Conservation (phyloP, 2,888 invertebrate species). For the Napeogenes sylphis region DNA sequence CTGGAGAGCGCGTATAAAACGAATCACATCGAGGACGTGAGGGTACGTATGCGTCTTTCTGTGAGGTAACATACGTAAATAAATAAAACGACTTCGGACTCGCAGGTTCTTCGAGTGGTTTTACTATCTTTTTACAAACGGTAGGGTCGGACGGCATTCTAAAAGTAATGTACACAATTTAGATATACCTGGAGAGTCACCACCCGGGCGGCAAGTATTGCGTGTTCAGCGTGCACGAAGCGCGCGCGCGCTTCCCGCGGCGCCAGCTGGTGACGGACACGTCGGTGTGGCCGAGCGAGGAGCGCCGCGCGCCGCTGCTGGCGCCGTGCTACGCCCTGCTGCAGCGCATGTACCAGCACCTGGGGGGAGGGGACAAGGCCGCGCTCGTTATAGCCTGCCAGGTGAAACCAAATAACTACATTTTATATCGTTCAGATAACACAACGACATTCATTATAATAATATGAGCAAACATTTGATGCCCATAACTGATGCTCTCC, state of each 20-base stretch:
- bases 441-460: no score
- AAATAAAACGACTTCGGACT: background rate
- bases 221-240: constrained; percentile 87
- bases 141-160: background rate
- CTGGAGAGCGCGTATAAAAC: constrained; percentile 94
- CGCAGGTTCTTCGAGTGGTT: background rate
- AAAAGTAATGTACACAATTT: constrained; percentile 4
- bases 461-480: no score
- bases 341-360: constrained; percentile 91
- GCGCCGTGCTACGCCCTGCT: constrained; percentile 89
- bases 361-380: constrained; percentile 88
- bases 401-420: constrained; percentile 61
- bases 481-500: no score
- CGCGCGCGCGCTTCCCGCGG: constrained; percentile 75
- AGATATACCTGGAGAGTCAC: constrained; percentile 85
- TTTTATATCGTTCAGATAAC: no score
- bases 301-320: constrained; percentile 86
- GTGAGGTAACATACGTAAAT: background rate
- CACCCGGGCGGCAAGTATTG: constrained; percentile 87
- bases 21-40: constrained; percentile 95
- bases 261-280: constrained; percentile 78
- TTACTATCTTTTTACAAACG: constrained; percentile 4
- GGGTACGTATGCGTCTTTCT: constrained; percentile 52
- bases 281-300: constrained; percentile 81
- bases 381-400: constrained; percentile 90